Conservation (phyloP, 2,888 invertebrate genomes). For the Zaprionus lineosus region DNA sequence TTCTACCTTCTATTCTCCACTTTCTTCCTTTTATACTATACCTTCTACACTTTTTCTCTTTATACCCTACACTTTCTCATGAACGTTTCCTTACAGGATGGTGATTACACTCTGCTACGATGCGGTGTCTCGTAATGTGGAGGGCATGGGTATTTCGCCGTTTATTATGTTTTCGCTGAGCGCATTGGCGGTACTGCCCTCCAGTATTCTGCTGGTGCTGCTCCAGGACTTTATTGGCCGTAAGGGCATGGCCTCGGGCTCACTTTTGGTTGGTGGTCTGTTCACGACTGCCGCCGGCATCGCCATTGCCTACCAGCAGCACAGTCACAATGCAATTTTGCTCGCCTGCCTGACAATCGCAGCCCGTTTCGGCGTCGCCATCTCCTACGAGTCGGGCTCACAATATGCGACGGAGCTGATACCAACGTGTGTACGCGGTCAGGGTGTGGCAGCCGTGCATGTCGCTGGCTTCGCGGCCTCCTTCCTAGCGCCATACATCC, state of each 20-base stretch:
- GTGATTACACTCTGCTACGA: constrained; percentile 86
- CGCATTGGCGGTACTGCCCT: constrained; percentile 85
- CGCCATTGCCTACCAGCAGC: constrained; percentile 83
- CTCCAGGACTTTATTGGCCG: constrained; percentile 83
- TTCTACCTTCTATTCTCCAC: too few relatives aligned
- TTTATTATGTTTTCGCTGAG: constrained; percentile 85
- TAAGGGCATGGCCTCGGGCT: constrained; percentile 85
- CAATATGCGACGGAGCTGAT: constrained; percentile 87
- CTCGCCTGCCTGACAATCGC: constrained; percentile 84
- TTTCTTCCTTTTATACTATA: too few relatives aligned
- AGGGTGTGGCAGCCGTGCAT: constrained; percentile 86
- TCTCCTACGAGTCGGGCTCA: constrained; percentile 86
- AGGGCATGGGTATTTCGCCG: constrained; percentile 85
- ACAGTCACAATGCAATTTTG: constrained; percentile 82
- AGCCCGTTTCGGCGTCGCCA: constrained; percentile 85
- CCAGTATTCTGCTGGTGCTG: constrained; percentile 81
- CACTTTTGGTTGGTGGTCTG: constrained; percentile 84
- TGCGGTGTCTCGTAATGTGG: constrained; percentile 85
- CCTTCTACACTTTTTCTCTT: too few relatives aligned
- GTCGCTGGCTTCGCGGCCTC: constrained; percentile 86
- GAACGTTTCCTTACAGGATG: constrained; percentile 82
- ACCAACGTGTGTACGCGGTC: constrained; percentile 86
- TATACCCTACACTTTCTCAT: constrained; percentile 6
- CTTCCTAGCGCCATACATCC: constrained; percentile 85
- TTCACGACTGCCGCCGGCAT: constrained; percentile 84